phyloP scores from a whole-genome alignment of 1,140 invertebrate genomes.

The Eufriesea mexicana region DNA sequence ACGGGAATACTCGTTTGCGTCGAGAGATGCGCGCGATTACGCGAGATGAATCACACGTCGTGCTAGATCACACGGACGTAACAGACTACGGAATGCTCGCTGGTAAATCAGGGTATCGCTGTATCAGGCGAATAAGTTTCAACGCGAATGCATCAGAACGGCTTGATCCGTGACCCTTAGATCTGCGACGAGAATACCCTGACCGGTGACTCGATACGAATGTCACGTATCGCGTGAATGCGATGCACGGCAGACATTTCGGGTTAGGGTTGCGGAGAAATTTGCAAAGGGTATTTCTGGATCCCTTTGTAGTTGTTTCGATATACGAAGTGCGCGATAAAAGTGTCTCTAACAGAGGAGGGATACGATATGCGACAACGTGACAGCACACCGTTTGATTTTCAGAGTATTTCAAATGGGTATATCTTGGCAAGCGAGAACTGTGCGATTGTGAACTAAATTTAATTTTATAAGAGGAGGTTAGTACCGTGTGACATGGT shows the following conservation, averaged over 20 bases:
- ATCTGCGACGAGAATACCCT: neutral
- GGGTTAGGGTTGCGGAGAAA: neutral
- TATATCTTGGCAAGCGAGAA: too few species aligned
- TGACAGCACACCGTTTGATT: too few species aligned
- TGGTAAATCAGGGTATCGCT: neutral
- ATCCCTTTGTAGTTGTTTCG: too few species aligned
- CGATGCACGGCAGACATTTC: too few species aligned
- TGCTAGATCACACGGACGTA: neutral
- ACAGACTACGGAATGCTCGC: neutral
- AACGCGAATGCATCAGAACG: neutral
- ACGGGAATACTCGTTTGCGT: neutral
- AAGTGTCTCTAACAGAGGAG: too few species aligned
- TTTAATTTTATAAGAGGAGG: too few species aligned
- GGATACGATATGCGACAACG: too few species aligned
- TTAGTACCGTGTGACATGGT: too few species aligned
- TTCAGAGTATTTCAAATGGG: too few species aligned
- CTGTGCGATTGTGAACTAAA: too few species aligned
- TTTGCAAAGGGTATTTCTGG: neutral
- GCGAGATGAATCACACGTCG: neutral
- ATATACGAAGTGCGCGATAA: too few species aligned
- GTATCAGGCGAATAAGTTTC: neutral
- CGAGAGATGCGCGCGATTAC: constrained; percentile 4
- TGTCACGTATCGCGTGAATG: neutral
- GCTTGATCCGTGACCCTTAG: neutral
- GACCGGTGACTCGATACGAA: neutral